Evolutionary conservation across 1,140 invertebrate genomes (phyloP).

Genomic region (Drosophila pallidifrons): DNA sequence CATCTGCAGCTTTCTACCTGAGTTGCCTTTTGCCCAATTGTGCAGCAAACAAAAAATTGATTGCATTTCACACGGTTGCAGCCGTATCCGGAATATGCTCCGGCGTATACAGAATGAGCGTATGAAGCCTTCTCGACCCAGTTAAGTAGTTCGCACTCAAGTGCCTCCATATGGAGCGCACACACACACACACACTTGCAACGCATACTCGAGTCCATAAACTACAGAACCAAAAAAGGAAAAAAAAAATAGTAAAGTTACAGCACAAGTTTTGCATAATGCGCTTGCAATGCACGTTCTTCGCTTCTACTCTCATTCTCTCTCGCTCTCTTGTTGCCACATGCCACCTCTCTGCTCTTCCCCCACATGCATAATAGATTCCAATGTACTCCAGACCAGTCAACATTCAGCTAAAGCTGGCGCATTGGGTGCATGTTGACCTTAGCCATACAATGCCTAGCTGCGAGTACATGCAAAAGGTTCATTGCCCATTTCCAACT

Average conservation of each 20-base stretch:
- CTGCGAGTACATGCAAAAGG: slow-evolving; percentile 23
- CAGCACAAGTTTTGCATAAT: slow-evolving; percentile 52
- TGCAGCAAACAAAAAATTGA: slow-evolving; percentile 58
- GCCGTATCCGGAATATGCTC: slow-evolving; percentile 10
- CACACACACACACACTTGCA: not conserved
- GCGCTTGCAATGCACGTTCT: slow-evolving; percentile 15
- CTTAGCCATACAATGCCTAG: slow-evolving; percentile 37
- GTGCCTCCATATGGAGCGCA: slow-evolving; percentile 37
- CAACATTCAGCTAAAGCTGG: slow-evolving; percentile 9
- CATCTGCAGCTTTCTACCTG: slow-evolving; percentile 12
- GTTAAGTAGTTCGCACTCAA: slow-evolving; percentile 55
- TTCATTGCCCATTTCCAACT: slow-evolving; percentile 46
- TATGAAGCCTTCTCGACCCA: slow-evolving; percentile 40
- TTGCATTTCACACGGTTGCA: slow-evolving; percentile 50
- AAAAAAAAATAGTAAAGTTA: slow-evolving; percentile 14
- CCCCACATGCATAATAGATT: slow-evolving; percentile 46
- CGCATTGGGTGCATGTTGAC: slow-evolving; percentile 42
- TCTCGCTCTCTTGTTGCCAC: not conserved
- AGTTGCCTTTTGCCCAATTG: slow-evolving; percentile 43
- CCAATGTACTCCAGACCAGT: slow-evolving; percentile 28
- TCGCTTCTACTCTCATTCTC: too few relatives aligned
- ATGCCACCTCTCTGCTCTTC: not conserved
- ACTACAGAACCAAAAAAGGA: not conserved
- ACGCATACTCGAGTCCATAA: slow-evolving; percentile 21
- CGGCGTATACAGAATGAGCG: not conserved